A percentile compares a stretch with the other conserved stretches of the same genome.
phyloP scores from a whole-genome alignment of 2,888 invertebrate genomes.

The Sesia apiformis region DNA sequence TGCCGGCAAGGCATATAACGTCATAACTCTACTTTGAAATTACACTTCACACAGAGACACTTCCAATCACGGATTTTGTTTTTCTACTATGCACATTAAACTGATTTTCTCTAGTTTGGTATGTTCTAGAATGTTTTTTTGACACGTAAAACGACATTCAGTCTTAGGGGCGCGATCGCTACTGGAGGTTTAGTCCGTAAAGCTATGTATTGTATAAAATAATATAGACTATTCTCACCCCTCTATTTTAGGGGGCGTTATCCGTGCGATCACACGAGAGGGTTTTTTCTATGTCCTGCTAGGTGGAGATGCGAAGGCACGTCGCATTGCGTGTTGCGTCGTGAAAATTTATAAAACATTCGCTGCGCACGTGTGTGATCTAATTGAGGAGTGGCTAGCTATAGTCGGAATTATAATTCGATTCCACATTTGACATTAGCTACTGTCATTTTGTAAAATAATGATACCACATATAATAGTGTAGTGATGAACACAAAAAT shows the following conservation, averaged over 20 bases:
- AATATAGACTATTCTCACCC: slow-evolving; percentile 28
- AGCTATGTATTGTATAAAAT: slow-evolving; percentile 24
- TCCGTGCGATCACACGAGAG: slow-evolving; percentile 26
- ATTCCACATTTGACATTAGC: too few species aligned
- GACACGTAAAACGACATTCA: slow-evolving; percentile 57
- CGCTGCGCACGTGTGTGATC: too few species aligned
- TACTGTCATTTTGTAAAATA: too few species aligned
- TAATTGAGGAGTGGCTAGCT: too few species aligned
- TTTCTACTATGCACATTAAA: slow-evolving; percentile 42
- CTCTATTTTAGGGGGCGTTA: slow-evolving; percentile 32
- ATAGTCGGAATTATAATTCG: too few species aligned
- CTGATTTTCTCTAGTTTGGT: slow-evolving; percentile 22
- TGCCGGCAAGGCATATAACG: slow-evolving; percentile 69
- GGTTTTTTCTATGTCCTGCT: slow-evolving; percentile 12
- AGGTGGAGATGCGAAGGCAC: too few species aligned
- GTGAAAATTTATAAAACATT: too few species aligned
- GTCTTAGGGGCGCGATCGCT: slow-evolving; percentile 32
- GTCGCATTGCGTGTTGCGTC: too few species aligned
- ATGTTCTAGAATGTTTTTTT: slow-evolving; percentile 25
- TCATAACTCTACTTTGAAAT: slow-evolving; percentile 65
- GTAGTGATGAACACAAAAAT: too few species aligned
- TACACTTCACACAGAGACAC: slow-evolving; percentile 43
- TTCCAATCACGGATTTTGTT: slow-evolving; percentile 40
- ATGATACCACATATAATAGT: too few species aligned
- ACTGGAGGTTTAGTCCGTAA: slow-evolving; percentile 42